Evolutionary conservation across 1,140 invertebrate species (phyloP).

Genomic region (Ptiloglossa arizonensis): DNA sequence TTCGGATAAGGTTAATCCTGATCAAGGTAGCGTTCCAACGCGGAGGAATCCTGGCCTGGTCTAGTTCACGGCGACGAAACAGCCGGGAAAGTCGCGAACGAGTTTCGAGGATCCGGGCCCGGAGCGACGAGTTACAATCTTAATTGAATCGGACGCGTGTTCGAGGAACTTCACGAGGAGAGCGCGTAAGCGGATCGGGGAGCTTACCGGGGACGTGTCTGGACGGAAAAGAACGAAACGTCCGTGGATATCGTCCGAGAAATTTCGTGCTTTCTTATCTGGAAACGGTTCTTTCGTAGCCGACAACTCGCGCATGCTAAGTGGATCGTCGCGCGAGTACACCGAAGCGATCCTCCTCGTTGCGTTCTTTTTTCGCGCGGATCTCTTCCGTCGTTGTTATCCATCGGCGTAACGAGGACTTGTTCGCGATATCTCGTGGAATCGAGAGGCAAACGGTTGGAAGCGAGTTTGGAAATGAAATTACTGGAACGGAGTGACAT

Average conservation of each 20-base stretch:
- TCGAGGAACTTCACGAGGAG: background rate
- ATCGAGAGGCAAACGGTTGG: too few species aligned
- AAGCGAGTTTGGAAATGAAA: too few species aligned
- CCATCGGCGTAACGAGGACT: too few species aligned
- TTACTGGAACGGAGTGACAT: too few species aligned
- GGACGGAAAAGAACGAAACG: background rate
- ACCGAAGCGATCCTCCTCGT: too few species aligned
- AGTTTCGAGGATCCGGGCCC: background rate
- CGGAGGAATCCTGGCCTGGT: background rate
- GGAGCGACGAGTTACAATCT: slow-evolving; percentile 7
- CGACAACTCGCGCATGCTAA: too few species aligned
- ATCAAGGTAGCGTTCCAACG: background rate
- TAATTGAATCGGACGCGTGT: slow-evolving; percentile 20
- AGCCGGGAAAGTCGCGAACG: background rate
- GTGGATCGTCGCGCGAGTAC: too few species aligned
- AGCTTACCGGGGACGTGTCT: background rate
- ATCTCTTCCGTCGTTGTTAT: too few species aligned
- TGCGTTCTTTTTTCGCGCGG: too few species aligned
- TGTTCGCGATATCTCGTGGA: too few species aligned
- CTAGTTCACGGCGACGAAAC: background rate
- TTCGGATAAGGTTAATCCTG: slow-evolving; percentile 11
- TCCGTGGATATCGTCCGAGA: too few species aligned
- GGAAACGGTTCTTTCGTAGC: background rate
- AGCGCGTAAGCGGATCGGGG: background rate
- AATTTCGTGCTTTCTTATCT: background rate